These are phyloP conservation scores for Nyctibius grandis DNA, from an alignment of 2,797 vertebrate genomes.

Conservation along the genomic window DNA sequence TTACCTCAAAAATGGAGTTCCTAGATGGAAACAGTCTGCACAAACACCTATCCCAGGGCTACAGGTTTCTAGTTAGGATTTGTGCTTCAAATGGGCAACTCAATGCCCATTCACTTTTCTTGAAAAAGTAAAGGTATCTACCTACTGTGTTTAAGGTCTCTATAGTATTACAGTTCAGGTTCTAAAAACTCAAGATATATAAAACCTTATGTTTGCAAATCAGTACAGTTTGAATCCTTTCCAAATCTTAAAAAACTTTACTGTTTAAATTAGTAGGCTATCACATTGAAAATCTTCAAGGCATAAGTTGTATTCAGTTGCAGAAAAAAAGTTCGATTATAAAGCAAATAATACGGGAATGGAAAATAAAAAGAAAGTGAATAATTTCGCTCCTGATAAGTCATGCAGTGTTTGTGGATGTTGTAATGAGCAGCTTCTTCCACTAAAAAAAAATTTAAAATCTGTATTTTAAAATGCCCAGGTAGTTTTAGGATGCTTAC, in stretches of 20 bases:
- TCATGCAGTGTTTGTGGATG: neutral
- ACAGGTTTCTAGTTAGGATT: neutral
- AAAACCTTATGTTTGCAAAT: neutral
- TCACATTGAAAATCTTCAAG: neutral
- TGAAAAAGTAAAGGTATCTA: neutral
- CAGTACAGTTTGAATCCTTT: neutral
- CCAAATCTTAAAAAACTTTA: neutral
- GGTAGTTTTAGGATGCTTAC: neutral
- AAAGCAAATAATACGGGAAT: neutral
- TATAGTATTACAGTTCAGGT: neutral
- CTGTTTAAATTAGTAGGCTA: neutral
- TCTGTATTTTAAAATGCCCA: neutral
- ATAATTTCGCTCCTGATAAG: neutral
- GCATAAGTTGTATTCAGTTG: neutral
- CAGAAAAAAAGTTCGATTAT: neutral
- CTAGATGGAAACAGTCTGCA: neutral
- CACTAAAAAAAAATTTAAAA: neutral
- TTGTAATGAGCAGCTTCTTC: neutral
- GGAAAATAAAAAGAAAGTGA: neutral
- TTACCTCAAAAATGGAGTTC: neutral
- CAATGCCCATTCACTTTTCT: neutral
- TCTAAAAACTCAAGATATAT: neutral
- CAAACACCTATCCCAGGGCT: neutral
- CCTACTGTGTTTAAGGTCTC: neutral
- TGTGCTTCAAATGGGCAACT: neutral